These are phyloP conservation scores for Periplaneta americana DNA, from an alignment of 1,140 invertebrate genomes.

Conservation along the genomic window DNA sequence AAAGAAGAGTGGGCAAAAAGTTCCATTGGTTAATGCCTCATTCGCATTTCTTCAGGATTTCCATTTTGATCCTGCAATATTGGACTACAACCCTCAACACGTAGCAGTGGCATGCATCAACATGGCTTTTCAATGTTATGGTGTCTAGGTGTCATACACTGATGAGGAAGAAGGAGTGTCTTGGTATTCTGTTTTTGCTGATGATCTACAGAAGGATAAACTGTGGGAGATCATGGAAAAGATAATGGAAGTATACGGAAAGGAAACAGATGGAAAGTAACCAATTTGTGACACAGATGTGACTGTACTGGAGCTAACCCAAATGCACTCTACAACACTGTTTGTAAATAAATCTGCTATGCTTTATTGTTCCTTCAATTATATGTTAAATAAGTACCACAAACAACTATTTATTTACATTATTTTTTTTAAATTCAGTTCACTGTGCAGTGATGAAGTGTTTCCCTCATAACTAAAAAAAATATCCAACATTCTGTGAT, in stretches of 20 bases:
- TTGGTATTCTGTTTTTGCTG: conserved; percentile 79
- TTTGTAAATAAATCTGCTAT: too few species aligned
- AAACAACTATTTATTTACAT: too few species aligned
- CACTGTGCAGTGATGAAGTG: too few species aligned
- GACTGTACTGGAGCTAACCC: not conserved
- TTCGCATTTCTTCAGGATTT: conserved; percentile 84
- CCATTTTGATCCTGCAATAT: conserved; percentile 73
- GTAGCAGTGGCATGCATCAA: conserved; percentile 81
- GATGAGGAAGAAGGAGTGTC: conserved; percentile 59
- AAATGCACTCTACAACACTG: too few species aligned
- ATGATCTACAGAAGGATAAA: conserved; percentile 70
- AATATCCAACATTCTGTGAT: too few species aligned
- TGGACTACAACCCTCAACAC: conserved; percentile 77
- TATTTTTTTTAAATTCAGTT: too few species aligned
- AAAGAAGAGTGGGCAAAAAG: conserved; percentile 63
- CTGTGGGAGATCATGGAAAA: conserved; percentile 85
- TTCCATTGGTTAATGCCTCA: conserved; percentile 69
- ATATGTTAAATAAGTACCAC: too few species aligned
- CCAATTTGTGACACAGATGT: not conserved
- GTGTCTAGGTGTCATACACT: conserved; percentile 71
- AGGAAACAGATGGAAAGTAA: conserved; percentile 40
- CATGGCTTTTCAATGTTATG: conserved; percentile 75
- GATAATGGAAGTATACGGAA: conserved; percentile 74
- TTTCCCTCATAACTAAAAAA: too few species aligned
- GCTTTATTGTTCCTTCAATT: too few species aligned